A percentile compares a stretch with the other conserved stretches of the same genome.
phyloP scores from a whole-genome alignment of 2,113 vertebrate species.

The Antechinus stuartii region DNA sequence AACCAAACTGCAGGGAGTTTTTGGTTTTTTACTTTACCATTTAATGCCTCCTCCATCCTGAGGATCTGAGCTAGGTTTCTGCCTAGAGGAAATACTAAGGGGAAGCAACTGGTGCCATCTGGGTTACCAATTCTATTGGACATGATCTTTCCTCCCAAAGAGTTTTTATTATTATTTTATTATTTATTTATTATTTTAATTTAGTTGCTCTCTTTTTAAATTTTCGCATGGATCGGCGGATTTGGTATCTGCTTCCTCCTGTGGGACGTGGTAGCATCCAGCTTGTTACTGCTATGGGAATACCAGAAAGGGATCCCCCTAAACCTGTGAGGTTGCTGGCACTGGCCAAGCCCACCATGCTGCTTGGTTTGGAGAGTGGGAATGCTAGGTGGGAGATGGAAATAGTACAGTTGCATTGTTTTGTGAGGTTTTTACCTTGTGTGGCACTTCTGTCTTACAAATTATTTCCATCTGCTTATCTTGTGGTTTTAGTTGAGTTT shows the following conservation, averaged over 20 bases:
- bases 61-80: background rate
- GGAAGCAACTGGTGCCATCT: background rate
- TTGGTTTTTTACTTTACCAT: no score
- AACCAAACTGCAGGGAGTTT: background rate
- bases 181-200: background rate
- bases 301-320: background rate
- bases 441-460: background rate
- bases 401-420: background rate
- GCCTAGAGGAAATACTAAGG: background rate
- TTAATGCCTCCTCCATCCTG: background rate
- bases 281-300: background rate
- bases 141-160: background rate
- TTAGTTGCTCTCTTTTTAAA: background rate
- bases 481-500: background rate
- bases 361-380: background rate
- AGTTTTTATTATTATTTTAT: background rate
- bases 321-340: background rate
- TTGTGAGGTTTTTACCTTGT: background rate
- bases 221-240: background rate
- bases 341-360: background rate
- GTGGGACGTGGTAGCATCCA: background rate
- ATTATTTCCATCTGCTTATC: background rate
- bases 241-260: background rate
- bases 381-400: background rate
- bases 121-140: background rate